Conservation (phyloP, 2,888 invertebrate species). For the Cataglyphis altisquamis region DNA sequence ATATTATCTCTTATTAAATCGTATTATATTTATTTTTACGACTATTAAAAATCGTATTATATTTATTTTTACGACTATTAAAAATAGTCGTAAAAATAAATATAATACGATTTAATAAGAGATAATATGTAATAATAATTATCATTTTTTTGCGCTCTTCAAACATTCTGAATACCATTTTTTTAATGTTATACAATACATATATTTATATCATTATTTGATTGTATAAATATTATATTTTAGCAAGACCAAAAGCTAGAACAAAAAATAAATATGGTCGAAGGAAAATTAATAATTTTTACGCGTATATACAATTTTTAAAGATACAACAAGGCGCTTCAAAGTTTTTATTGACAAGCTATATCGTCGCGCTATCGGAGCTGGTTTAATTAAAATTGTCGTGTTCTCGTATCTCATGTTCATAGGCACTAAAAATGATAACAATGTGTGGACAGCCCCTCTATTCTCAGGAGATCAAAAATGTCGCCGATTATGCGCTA, state of each 20-base stretch:
- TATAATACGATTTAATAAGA: no score
- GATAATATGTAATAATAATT: no score
- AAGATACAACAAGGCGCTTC: slow-evolving; percentile 3
- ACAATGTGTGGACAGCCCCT: slow-evolving; percentile 75
- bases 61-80: no score
- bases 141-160: no score
- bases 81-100: no score
- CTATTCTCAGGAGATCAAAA: slow-evolving; percentile 76
- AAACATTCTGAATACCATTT: no score
- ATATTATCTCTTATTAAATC: not conserved
- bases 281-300: not conserved
- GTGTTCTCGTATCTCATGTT: slow-evolving; percentile 61
- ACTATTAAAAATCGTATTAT: no score
- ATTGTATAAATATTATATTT: not conserved
- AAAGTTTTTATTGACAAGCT: slow-evolving; percentile 46
- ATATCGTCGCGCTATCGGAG: slow-evolving; percentile 31
- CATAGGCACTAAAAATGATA: slow-evolving; percentile 62
- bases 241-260: not conserved
- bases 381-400: slow-evolving; percentile 69
- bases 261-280: not conserved
- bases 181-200: not conserved
- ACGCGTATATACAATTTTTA: slow-evolving; percentile 4
- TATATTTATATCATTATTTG: not conserved
- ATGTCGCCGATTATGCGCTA: slow-evolving; percentile 70
- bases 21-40: not conserved